Percentiles rank a stretch among this genome's conserved stretches.
phyloP scores from a whole-genome alignment of 2,797 vertebrate genomes.

The Antrozous pallidus region DNA sequence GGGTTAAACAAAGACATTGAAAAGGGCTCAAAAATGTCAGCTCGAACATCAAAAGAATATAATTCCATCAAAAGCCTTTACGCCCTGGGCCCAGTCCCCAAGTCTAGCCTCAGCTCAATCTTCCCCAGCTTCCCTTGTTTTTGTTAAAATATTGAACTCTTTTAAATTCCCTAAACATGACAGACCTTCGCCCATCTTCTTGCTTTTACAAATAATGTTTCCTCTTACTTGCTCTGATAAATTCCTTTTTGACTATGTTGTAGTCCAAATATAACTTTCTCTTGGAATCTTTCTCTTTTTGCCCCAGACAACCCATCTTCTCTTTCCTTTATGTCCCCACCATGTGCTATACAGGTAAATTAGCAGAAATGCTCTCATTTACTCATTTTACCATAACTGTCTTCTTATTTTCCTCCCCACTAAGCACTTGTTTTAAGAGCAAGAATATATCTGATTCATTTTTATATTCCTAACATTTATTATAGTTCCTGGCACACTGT shows the following conservation, averaged over 20 bases:
- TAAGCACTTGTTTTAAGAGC: background rate
- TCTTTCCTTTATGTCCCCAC: slow-evolving; percentile 29
- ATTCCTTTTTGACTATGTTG: slow-evolving; percentile 40
- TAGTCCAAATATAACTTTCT: slow-evolving; percentile 50
- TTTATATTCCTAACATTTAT: slow-evolving; percentile 14
- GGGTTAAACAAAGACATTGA: background rate
- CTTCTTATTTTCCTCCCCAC: background rate
- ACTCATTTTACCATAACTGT: slow-evolving; percentile 18
- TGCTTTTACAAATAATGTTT: slow-evolving; percentile 16
- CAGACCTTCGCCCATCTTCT: background rate
- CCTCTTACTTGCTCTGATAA: slow-evolving; percentile 2
- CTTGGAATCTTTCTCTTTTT: slow-evolving; percentile 32
- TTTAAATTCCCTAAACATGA: background rate
- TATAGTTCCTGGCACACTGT: background rate
- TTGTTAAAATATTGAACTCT: slow-evolving; percentile 5
- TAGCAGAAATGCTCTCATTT: slow-evolving; percentile 54
- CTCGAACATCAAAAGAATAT: background rate
- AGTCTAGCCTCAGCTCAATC: background rate
- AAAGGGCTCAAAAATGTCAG: background rate
- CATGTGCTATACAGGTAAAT: slow-evolving; percentile 10
- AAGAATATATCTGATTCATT: slow-evolving; percentile 7
- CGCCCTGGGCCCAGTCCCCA: background rate
- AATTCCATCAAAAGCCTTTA: background rate
- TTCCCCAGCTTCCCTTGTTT: background rate
- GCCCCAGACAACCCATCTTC: slow-evolving; percentile 31